Percentiles rank a stretch among this genome's conserved stretches.
Conservation (phyloP, 2,888 invertebrate genomes). For the Melanchra persicariae region DNA sequence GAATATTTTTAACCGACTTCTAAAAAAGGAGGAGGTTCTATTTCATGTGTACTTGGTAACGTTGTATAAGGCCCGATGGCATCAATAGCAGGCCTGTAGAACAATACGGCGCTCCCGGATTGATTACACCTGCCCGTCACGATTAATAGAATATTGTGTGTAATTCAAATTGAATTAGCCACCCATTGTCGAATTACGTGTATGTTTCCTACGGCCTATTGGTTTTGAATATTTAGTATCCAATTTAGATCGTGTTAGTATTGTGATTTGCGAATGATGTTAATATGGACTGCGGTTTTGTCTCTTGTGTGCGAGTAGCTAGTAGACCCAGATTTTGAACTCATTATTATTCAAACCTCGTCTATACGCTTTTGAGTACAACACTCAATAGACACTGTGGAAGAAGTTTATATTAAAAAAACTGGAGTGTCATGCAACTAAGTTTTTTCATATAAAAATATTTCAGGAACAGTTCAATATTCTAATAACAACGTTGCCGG, state of each 20-base stretch:
- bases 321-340: conserved; percentile 11
- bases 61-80: conserved; percentile 24
- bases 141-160: conserved; percentile 90
- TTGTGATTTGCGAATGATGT: conserved; percentile 70
- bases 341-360: conserved; percentile 30
- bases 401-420: not conserved
- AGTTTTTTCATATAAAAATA: conserved; percentile 40
- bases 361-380: not conserved
- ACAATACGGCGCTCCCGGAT: conserved; percentile 77
- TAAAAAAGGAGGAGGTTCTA: too few species aligned
- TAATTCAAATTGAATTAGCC: conserved; percentile 89
- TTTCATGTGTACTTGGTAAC: conserved; percentile 3
- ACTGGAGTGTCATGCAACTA: not conserved
- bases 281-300: conserved; percentile 62
- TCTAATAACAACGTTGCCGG: conserved; percentile 21
- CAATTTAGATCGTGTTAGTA: conserved; percentile 84
- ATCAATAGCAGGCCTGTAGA: conserved; percentile 53
- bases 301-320: conserved; percentile 33
- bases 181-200: conserved; percentile 86
- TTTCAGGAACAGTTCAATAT: conserved; percentile 22
- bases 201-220: conserved; percentile 84
- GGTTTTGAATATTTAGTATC: conserved; percentile 88
- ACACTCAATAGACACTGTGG: not conserved
- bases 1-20: too few species aligned
- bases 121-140: conserved; percentile 90